Evolutionary conservation across 2,113 vertebrate genomes (phyloP), one percentile per base, ranked within the genome.

Genomic region (Tringa solitaria): DNA sequence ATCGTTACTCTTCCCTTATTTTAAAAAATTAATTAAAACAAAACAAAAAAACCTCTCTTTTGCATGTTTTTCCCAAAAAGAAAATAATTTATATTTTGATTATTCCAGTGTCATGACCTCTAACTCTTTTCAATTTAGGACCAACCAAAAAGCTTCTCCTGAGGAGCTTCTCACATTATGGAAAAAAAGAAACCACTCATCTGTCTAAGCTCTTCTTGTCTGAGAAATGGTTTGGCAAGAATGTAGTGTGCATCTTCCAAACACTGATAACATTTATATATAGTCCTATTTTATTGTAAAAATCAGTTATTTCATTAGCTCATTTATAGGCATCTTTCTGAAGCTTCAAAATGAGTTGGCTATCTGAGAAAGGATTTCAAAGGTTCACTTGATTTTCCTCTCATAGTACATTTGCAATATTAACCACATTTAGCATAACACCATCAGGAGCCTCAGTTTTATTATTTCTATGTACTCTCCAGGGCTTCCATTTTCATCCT

Each of bases 401-500:
- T 94, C 80, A 79, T 8, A 87, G 67, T 80, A 50, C 65, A 80
- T 79, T 57, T 33, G 24, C 81, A 89, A 41, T 95, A 92, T 94
- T 95, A 98, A 93, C 82, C 4, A 7, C 61, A 74, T 48, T 96
- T 89, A 85, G 54, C 37, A 37, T 83, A 94, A 91, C 51, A 67
- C 37, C 43, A 82, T 8, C 26, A 78, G 60, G 43, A 35, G 11
- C 53, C 53, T 69, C 73, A 46, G 60, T 88, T 97, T 93, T 97
- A 94, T 95, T 94, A 93, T 92, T 95, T 88, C 83, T 63, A 68
- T 91, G 51, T 78, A 84, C 75, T 84, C 93, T 95, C 70, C 51
- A 87, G 67, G 84, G 78, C 87, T 96, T 97, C 95, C 79, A 84
- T 97, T 96, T 97, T 97, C 88, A 95, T 94, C 72, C 84, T 92